A percentile compares a stretch with the other conserved stretches of the same genome.
Evolutionary conservation across 2,113 vertebrate genomes (phyloP).

Genomic region (Pyrgilauda ruficollis): DNA sequence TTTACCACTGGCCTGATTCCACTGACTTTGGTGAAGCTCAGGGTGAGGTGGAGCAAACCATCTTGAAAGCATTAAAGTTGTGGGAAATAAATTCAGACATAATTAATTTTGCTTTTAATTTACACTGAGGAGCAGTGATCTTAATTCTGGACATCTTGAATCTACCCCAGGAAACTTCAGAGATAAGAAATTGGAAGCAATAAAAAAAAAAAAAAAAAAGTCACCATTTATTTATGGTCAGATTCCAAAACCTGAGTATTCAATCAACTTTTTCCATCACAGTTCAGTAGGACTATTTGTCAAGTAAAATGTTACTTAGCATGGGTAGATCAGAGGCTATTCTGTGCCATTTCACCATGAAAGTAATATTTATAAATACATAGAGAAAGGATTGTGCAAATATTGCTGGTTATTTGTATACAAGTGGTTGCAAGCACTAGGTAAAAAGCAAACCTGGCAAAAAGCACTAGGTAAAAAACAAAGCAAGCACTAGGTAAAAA

Average conservation of each 20-base stretch:
- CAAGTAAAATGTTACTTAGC: neutral
- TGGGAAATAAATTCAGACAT: constrained; percentile 23
- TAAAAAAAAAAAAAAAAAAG: neutral
- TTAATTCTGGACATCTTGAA: constrained; percentile 21
- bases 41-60: neutral
- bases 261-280: neutral
- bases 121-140: neutral
- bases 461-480: neutral
- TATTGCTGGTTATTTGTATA: neutral
- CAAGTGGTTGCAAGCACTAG: neutral
- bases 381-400: neutral
- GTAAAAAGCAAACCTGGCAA: neutral
- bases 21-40: neutral
- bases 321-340: neutral
- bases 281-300: neutral
- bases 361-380: neutral
- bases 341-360: neutral
- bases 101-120: constrained; percentile 33
- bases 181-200: constrained; percentile 30
- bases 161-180: constrained; percentile 8
- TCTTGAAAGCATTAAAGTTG: constrained; percentile 69
- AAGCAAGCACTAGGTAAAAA: neutral
- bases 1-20: constrained; percentile 46
- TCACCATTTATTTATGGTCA: neutral
- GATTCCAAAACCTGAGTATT: neutral